Evolutionary conservation across 2,888 invertebrate genomes (phyloP).

Genomic region (Diachrysia chrysitis): DNA sequence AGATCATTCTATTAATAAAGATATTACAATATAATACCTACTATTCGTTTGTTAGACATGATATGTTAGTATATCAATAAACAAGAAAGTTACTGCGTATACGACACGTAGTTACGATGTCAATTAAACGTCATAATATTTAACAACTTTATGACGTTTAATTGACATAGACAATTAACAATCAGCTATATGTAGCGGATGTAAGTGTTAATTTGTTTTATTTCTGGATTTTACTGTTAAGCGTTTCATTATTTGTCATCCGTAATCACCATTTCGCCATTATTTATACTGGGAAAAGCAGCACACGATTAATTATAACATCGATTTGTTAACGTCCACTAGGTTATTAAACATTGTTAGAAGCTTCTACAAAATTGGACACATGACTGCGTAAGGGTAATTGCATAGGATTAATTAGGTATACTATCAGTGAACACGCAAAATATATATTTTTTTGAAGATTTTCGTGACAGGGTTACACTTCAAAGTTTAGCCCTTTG

Average conservation of each 20-base stretch:
- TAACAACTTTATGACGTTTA: slow-evolving; percentile 4
- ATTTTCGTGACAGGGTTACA: too few species aligned
- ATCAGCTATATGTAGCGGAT: background rate
- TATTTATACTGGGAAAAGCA: slow-evolving; percentile 33
- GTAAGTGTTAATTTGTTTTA: background rate
- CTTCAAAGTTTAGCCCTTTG: too few species aligned
- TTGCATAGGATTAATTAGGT: background rate
- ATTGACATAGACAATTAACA: background rate
- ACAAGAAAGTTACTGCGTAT: background rate
- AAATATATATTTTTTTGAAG: background rate
- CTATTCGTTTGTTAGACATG: background rate
- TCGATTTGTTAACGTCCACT: slow-evolving; percentile 47
- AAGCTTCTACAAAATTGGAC: background rate
- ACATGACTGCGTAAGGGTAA: background rate
- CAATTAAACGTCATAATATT: background rate
- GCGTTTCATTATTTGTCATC: slow-evolving; percentile 36
- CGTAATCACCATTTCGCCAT: slow-evolving; percentile 34
- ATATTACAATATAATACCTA: slow-evolving; percentile 11
- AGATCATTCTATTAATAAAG: slow-evolving; percentile 17
- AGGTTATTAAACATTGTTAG: slow-evolving; percentile 32
- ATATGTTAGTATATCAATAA: background rate
- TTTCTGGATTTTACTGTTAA: background rate
- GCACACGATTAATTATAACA: slow-evolving; percentile 40
- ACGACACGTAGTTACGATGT: background rate
- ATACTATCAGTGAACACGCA: background rate